Percentiles rank a stretch among this genome's conserved stretches.
phyloP scores from a whole-genome alignment of 2,113 vertebrate genomes.

The Thinocorus orbignyianus region DNA sequence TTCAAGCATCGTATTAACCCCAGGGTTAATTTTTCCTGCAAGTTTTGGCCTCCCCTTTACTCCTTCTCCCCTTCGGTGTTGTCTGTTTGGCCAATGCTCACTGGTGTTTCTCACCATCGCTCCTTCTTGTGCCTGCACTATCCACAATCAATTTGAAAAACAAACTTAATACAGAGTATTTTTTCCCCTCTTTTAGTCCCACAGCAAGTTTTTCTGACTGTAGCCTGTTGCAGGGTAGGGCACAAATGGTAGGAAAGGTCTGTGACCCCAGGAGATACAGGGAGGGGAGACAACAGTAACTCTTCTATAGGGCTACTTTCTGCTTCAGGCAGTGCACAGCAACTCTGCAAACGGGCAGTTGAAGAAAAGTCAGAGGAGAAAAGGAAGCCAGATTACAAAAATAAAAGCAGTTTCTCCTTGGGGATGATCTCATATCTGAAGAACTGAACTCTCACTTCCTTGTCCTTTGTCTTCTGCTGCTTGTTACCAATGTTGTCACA shows the following conservation, averaged over 20 bases:
- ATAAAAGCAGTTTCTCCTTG: slow-evolving; percentile 9
- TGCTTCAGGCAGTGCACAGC: not conserved
- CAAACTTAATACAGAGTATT: not conserved
- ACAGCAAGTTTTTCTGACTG: not conserved
- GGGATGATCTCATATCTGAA: not conserved
- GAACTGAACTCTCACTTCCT: slow-evolving; percentile 34
- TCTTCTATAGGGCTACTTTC: not conserved
- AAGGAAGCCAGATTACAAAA: slow-evolving; percentile 18
- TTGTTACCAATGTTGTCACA: not conserved
- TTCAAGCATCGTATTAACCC: not conserved
- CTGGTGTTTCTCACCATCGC: not conserved
- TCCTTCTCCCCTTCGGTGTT: not conserved
- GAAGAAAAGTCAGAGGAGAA: not conserved
- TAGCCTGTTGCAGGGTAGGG: not conserved
- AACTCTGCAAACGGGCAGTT: not conserved
- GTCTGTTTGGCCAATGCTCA: not conserved
- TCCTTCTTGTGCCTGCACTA: not conserved
- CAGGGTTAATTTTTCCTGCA: not conserved
- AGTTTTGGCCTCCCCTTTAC: not conserved
- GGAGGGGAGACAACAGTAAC: not conserved
- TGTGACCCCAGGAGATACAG: not conserved
- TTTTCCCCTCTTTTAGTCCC: not conserved
- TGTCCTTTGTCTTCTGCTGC: not conserved
- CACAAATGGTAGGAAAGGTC: not conserved
- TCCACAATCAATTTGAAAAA: not conserved